These are phyloP conservation scores for Habropoda laboriosa DNA, from an alignment of 1,140 invertebrate species.

Conservation along the genomic window DNA sequence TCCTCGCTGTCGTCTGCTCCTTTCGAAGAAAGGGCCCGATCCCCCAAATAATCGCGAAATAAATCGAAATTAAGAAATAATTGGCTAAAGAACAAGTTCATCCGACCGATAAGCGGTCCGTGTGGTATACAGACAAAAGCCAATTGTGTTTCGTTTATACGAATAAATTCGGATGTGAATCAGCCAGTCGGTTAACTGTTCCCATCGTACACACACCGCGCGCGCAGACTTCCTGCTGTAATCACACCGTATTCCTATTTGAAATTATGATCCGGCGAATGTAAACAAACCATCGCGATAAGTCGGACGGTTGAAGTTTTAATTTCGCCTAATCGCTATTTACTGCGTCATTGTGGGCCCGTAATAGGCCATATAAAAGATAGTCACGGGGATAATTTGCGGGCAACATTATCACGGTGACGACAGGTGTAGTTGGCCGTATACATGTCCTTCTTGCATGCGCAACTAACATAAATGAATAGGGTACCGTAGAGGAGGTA, in stretches of 20 bases:
- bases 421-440: constrained; percentile 70
- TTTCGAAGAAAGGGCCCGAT: no score
- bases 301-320: constrained; percentile 58
- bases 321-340: constrained; percentile 67
- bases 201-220: background rate
- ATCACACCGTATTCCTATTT: constrained; percentile 50
- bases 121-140: background rate
- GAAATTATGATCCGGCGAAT: constrained; percentile 61
- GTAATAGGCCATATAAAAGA: constrained; percentile 67
- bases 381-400: constrained; percentile 64
- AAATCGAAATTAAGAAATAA: no score
- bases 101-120: no score
- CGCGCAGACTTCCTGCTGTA: constrained; percentile 19
- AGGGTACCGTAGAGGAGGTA: constrained; percentile 43
- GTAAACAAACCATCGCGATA: constrained; percentile 68
- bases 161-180: constrained; percentile 33
- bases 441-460: constrained; percentile 72
- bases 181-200: constrained; percentile 15
- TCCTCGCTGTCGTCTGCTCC: no score
- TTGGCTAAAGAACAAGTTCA: background rate
- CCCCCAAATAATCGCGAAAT: no score
- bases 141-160: constrained; percentile 3
- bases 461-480: constrained; percentile 69
- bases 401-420: constrained; percentile 65
- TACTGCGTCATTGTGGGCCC: constrained; percentile 59